Evolutionary conservation across 2,888 invertebrate species (phyloP).

Genomic region (Diaprepes abbreviatus): DNA sequence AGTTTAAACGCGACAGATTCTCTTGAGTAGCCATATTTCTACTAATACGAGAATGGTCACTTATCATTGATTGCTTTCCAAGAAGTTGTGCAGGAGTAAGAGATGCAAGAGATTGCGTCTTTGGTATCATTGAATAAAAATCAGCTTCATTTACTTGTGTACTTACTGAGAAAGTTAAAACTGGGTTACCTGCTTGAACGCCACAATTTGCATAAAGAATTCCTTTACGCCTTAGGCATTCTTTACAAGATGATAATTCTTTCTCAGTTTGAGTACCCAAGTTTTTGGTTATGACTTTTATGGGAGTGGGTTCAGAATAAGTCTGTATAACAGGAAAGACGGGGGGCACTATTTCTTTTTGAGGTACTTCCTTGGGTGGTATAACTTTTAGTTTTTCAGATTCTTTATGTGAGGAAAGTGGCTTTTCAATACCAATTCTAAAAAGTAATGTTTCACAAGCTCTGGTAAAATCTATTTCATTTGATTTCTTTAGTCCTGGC

Average conservation of each 20-base stretch:
- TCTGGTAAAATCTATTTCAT: constrained; percentile 31
- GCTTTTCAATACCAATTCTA: constrained; percentile 32
- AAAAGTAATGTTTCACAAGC: constrained; percentile 43
- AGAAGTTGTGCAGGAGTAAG: constrained; percentile 66
- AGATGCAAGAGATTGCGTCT: constrained; percentile 63
- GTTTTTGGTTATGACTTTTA: constrained; percentile 14
- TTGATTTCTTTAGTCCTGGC: constrained; percentile 31
- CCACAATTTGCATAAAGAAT: constrained; percentile 53
- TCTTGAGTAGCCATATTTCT: constrained; percentile 16
- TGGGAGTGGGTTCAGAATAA: constrained; percentile 8
- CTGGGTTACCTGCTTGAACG: constrained; percentile 55
- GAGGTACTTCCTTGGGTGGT: constrained; percentile 23
- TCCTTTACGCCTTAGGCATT: constrained; percentile 60
- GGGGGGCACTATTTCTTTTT: constrained; percentile 29
- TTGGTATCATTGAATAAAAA: constrained; percentile 56
- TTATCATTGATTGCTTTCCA: constrained; percentile 52
- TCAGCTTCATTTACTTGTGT: constrained; percentile 64
- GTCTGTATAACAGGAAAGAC: background rate
- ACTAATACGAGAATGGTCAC: constrained; percentile 4
- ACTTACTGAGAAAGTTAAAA: constrained; percentile 56
- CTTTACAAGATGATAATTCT: constrained; percentile 54
- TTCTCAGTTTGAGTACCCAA: constrained; percentile 57
- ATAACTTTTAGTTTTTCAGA: constrained; percentile 7
- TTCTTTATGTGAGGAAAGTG: background rate
- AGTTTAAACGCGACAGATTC: background rate